Conservation (phyloP, 2,797 vertebrate genomes). For the Sebastes trivittatus region DNA sequence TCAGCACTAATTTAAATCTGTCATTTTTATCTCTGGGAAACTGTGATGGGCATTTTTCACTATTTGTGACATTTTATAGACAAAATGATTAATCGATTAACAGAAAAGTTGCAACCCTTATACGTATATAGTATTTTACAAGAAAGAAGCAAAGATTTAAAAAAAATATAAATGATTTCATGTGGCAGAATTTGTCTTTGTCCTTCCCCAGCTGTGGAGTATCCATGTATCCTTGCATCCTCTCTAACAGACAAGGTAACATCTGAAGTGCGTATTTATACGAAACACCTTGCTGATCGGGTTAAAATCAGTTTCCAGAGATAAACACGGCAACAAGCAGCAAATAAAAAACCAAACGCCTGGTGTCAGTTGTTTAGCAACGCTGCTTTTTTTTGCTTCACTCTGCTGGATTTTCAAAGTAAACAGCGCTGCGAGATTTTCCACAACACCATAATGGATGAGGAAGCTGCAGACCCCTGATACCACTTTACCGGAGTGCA, state of each 20-base stretch:
- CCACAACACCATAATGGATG: constrained; percentile 58
- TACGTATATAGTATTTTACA: too few species aligned
- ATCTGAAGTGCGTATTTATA: background rate
- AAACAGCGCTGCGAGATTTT: constrained; percentile 60
- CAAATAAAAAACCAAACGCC: constrained; percentile 71
- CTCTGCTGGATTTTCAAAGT: constrained; percentile 67
- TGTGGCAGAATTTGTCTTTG: background rate
- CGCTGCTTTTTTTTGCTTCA: constrained; percentile 36
- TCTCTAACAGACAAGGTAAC: background rate
- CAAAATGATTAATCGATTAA: background rate
- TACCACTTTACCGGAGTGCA: constrained; percentile 23
- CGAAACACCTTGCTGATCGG: background rate
- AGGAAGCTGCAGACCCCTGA: constrained; percentile 39
- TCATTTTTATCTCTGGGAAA: background rate
- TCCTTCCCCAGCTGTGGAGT: background rate
- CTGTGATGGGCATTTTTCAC: background rate
- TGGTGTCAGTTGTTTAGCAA: constrained; percentile 45
- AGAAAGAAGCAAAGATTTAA: background rate
- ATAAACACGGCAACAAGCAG: constrained; percentile 20
- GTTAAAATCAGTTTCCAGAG: background rate
- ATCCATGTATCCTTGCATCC: background rate
- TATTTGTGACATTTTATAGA: background rate
- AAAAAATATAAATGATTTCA: rapidly evolving
- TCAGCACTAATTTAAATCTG: background rate
- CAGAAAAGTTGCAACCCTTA: background rate